Evolutionary conservation across 2,888 invertebrate genomes (phyloP).

Genomic region (Proisotoma minuta): DNA sequence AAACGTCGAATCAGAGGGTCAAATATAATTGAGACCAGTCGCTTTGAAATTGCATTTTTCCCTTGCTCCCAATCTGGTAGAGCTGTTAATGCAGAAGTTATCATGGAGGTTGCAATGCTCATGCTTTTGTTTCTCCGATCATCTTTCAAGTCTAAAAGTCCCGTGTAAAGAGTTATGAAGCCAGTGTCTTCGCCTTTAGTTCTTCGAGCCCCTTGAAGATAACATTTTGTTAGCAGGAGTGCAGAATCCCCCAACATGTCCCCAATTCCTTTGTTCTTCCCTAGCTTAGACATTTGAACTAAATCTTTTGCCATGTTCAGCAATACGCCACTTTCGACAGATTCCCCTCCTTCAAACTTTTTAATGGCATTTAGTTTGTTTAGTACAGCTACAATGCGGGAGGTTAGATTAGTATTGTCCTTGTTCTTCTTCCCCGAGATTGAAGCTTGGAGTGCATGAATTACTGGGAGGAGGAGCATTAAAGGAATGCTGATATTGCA

Average conservation of each 20-base stretch:
- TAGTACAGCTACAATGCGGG: constrained; percentile 13
- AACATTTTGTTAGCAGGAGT: constrained; percentile 17
- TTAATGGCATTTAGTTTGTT: constrained; percentile 22
- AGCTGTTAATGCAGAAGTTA: constrained; percentile 13
- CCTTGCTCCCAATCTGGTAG: constrained; percentile 19
- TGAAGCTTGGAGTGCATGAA: constrained; percentile 15
- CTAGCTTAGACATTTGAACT: constrained; percentile 2
- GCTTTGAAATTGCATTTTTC: constrained; percentile 9
- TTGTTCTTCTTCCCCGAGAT: neutral
- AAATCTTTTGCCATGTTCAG: constrained; percentile 18
- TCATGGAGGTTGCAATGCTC: constrained; percentile 12
- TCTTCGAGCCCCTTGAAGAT: constrained; percentile 4
- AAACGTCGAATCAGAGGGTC: constrained; percentile 2
- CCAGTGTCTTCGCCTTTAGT: constrained; percentile 12
- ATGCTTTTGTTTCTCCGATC: constrained; percentile 12
- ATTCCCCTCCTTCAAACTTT: constrained; percentile 19
- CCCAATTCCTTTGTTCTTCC: constrained; percentile 12
- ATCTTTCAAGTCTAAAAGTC: constrained; percentile 6
- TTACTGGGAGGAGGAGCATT: constrained; percentile 32
- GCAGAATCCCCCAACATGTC: constrained; percentile 23
- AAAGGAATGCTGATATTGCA: constrained; percentile 24
- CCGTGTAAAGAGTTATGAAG: constrained; percentile 11
- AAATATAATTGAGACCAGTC: constrained; percentile 2
- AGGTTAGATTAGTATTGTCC: constrained; percentile 12
- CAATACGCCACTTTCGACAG: constrained; percentile 16